Evolutionary conservation across 23 tunicate genomes (phyloP), one percentile per base, ranked within the genome.

Genomic region (Ascidia mentula): DNA sequence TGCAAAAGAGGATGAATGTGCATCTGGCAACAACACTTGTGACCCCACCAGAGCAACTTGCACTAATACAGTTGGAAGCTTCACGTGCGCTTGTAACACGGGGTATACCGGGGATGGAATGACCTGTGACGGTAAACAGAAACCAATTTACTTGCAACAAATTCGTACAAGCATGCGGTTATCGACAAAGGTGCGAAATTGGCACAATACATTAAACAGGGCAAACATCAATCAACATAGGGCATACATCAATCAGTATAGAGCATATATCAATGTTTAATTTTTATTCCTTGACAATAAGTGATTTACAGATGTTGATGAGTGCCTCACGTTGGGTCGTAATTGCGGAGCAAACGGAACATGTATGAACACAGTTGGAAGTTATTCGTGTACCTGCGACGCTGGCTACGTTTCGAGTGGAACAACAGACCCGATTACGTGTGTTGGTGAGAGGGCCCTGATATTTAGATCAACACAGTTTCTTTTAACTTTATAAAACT

Each of bases 1-100:
- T n/a, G n/a, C n/a, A n/a, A n/a, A n/a, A n/a, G n/a, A n/a, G n/a
- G 65, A 53, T 53, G 65, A 53, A 53, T 53, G 65, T 53, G 65
- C 65, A 28, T 3, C 1, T 3, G 65, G 65, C 7, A 53, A 53
- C 13, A 28, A 53, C 24, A 28, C 22, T 9, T 53, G 65, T 28
- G 65, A 53, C 65, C 65, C 65, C 2, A 6, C 7, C 13, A 26
- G 65, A 20, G 65, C 65, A 3, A 9, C 22, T 28, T 53, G 65
- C 13, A 53, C 12, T 1, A 53, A 53, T 9, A 9, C 24, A 3
- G 12, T 3, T 6, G 65, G 65, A 53, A 9, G 65, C 7, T 53
- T 53, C 65, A 28, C 22, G 24, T 53, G 65, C 13, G 24, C 65
- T 53, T 53, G 65, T 28, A 53, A 53, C 28, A 20, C 22, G 4